Base-by-base conservation (phyloP, 2,113 vertebrate genomes). In the Melospiza melodia region DNA sequence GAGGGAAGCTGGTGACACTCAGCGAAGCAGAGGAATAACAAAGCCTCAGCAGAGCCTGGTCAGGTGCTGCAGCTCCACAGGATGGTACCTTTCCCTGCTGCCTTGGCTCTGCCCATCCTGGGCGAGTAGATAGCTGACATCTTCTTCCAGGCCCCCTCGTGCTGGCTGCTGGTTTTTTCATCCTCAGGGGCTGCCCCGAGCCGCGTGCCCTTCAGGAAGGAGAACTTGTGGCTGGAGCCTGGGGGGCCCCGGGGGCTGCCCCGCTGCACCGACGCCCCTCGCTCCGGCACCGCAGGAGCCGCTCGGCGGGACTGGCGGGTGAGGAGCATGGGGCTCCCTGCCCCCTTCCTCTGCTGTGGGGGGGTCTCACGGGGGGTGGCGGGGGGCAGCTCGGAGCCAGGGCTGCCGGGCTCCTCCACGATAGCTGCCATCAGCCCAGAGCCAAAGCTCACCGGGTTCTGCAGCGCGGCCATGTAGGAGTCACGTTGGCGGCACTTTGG, bases 41-140 rank as follows among this genome's bases (percentile, higher is more conserved):
- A 69, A 65, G 41, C 37, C 35, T 17, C 62, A 11, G 6, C 62
- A 27, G 35, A 33, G 72, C 66, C 66, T 6, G 3, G 28, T 33
- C n/a, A n/a, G 37, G n/a, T 0, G 1, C 62, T 2, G 1, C 37
- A 11, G 18, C 20, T 58, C 67, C 1, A 1, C 19, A 9, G 5
- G 15, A 22, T 1, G 6, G 58, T 98, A 99, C 99, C 99, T 99
- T 98, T 98, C 61, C 94, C 89, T 1, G 44, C 27, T 27, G 94
- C 54, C 92, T 94, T 98, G 87, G 96, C 97, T 95, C 97, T 97
- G 96, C 80, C 97, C 94, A 97, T 92, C 91, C 98, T 98, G n/a
- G 99, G 98, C 1, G 98, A 99, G 88, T 98, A 94, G 96, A 98
- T 98, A 3, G 98, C 97, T 0, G 98, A 98, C 76, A 98, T 97